Evolutionary conservation across 2,113 vertebrate species (phyloP), one percentile per base, ranked within the genome.

Genomic region (Symphodus melops): DNA sequence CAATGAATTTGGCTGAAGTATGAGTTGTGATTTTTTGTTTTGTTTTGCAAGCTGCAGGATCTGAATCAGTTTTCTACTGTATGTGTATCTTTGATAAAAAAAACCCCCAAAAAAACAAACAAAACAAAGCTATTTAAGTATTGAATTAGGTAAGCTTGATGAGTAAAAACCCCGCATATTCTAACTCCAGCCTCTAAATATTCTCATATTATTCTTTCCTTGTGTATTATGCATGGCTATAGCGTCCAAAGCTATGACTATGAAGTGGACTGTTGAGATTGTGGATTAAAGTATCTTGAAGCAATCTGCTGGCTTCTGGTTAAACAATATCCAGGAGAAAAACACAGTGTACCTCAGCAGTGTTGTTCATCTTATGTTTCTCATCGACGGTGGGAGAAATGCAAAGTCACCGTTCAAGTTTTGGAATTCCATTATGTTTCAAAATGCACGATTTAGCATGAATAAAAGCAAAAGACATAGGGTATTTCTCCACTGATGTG

Each of bases 361-460:
- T 67, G 33, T 67, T 8, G 21, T 14, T 16, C 28, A 33, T 28
- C 9, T 49, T 7, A 66, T 68, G 16, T 57, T 48, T 48, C 41
- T 48, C 54, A 68, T 46, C 17, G 9, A 10, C 28, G 36, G 2
- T 60, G 36, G 42, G 28, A 25, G 56, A 44, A 49, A 21, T 3
- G 14, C 25, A 49, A 28, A 28, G 36, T 71, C 44, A 60, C 49
- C 16, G 52, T 41, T 28, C 41, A 11, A 52, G 33, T 48, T 51
- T 19, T n/a, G 46, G 20, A 11, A 56, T 42, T 57, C 25, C n/a
- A 48, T 69, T 57, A 69, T 57, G 54, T 46, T 69, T 58, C 13
- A 36, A 36, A 11, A 48, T 69, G 46, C 56, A 14, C 20, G 1
- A 9, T 69, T 23, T 21, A 37, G 46, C 67, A 17, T 21, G 33